Evolutionary conservation across 1,140 invertebrate genomes (phyloP), one percentile per base, ranked within the genome.

Genomic region (Wasmannia auropunctata): DNA sequence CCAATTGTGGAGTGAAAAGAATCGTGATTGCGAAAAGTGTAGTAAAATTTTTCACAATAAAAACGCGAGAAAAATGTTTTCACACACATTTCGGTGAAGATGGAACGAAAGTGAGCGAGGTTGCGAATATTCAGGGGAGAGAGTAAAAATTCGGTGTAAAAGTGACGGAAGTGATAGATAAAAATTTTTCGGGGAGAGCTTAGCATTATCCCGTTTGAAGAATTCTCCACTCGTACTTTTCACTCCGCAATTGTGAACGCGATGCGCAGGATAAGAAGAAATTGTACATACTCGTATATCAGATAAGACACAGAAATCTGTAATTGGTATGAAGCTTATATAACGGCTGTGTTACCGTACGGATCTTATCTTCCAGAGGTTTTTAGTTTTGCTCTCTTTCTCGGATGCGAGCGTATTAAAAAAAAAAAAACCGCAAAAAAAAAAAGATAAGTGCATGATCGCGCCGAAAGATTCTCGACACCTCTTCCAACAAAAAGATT

Each of bases 261-360:
- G 67, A 58, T 51, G 19, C 51, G 79, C 34, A 81, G n/a, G 49
- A 49, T 58, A 58, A 83, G 8, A 70, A 54, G 31, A 79, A 67
- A 16, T 70, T 83, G 79, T 83, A 74, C 16, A 74, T 83, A 83
- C 28, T 43, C 46, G 37, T 72, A 70, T 81, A 43, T 83, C 65
- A 40, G 10, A 56, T 83, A 83, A 72, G 84, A 76, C 60, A 83
- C 70, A 70, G 25, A 49, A 86, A 88, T 88, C 81, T 83, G 77
- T 88, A 75, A 90, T 90, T 88, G 87, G 88, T 88, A 89, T 87
- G 72, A 88, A 90, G 87, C 72, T 86, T 89, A 74, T 56, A 63
- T 81, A 86, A 90, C 75, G 89, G 89, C 89, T 90, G 89, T 90
- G 89, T 90, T 89, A 88, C 51, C 83, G 79, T 88, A 90, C 69